Conservation (phyloP, 92 coral and sea anemone species). For the Heliopora coerulea region DNA sequence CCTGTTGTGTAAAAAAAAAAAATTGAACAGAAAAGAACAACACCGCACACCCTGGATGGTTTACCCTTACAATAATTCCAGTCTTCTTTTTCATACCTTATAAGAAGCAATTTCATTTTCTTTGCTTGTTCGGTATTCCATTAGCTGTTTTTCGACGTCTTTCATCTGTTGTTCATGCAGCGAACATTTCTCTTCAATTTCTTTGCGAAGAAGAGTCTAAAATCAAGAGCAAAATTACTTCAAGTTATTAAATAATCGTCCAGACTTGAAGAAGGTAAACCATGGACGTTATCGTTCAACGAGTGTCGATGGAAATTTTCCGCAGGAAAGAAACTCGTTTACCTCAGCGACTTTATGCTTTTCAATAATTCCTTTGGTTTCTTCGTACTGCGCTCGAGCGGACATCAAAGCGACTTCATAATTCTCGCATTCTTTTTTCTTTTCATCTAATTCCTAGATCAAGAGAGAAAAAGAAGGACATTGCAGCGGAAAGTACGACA, state of each 20-base stretch:
- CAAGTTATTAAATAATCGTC: background rate
- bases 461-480: background rate
- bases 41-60: too few relatives aligned
- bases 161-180: slow-evolving; percentile 61
- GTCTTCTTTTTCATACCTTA: slow-evolving; percentile 50
- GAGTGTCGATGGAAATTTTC: too few relatives aligned
- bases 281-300: too few relatives aligned
- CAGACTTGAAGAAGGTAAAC: too few relatives aligned
- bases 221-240: background rate
- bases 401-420: slow-evolving; percentile 60
- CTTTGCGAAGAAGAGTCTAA: slow-evolving; percentile 57
- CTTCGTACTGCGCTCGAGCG: slow-evolving; percentile 71
- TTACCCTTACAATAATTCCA: too few relatives aligned
- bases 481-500: background rate
- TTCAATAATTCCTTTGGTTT: slow-evolving; percentile 64
- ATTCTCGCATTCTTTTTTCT: slow-evolving; percentile 66
- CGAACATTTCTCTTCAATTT: slow-evolving; percentile 62
- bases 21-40: too few relatives aligned
- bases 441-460: slow-evolving; percentile 64
- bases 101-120: slow-evolving; percentile 89
- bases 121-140: slow-evolving; percentile 67
- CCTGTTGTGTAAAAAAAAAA: too few relatives aligned
- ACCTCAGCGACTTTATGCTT: slow-evolving; percentile 70
- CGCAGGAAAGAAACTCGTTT: slow-evolving; percentile 11
- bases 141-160: slow-evolving; percentile 64